phyloP scores from a whole-genome alignment of 2,113 vertebrate species.

The Sinocyclocheilus maitianheensis region DNA sequence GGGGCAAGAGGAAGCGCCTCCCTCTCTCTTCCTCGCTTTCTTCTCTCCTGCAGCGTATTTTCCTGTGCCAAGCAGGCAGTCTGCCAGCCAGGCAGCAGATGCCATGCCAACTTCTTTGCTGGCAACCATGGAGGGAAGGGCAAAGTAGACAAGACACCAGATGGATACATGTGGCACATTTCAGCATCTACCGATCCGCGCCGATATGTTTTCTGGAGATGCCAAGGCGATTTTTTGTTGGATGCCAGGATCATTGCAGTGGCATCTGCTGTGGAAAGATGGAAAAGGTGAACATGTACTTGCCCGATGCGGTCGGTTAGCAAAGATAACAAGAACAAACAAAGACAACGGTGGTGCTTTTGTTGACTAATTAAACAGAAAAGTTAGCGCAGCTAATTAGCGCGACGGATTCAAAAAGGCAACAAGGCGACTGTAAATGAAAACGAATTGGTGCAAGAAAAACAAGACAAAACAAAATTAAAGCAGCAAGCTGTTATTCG shows the following conservation, averaged over 20 bases:
- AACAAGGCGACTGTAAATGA: constrained; percentile 59
- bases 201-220: constrained; percentile 51
- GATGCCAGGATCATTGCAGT: constrained; percentile 72
- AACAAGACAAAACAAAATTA: constrained; percentile 64
- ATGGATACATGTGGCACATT: constrained; percentile 42
- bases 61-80: constrained; percentile 74
- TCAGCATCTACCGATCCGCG: constrained; percentile 55
- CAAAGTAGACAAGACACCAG: constrained; percentile 34
- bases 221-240: constrained; percentile 69
- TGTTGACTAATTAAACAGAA: constrained; percentile 72
- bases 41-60: constrained; percentile 65
- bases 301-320: constrained; percentile 58
- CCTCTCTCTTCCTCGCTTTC: constrained; percentile 61
- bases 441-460: constrained; percentile 60
- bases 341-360: constrained; percentile 59
- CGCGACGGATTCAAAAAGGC: constrained; percentile 59
- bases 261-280: constrained; percentile 71
- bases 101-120: constrained; percentile 69
- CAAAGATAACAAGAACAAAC: constrained; percentile 67
- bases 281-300: constrained; percentile 57
- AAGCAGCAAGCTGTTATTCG: constrained; percentile 60
- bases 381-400: constrained; percentile 73
- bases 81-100: constrained; percentile 73
- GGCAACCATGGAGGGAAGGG: constrained; percentile 57
- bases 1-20: constrained; percentile 72